Evolutionary conservation across 2,888 invertebrate genomes (phyloP), one percentile per base, ranked within the genome.

Genomic region (Nomada ferruginata): DNA sequence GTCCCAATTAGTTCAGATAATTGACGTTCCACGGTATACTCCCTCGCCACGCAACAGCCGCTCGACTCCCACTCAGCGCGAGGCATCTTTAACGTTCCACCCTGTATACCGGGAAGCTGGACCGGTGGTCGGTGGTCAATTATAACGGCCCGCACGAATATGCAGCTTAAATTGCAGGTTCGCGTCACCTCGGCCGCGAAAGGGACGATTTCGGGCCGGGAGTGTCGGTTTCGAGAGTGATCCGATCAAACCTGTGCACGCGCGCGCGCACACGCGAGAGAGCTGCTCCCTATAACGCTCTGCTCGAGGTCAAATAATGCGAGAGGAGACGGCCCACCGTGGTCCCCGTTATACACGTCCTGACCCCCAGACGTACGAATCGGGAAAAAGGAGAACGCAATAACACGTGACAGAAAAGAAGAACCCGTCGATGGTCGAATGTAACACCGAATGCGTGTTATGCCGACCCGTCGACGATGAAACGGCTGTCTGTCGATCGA

Each of bases 91-190:
- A 26, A 23, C 1, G 36, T 18, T 11, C 9, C 71, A 55, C 66
- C 60, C 59, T 59, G 71, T 59, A 55, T 44, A 71, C 64, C 29
- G 50, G 55, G 68, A n/a, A 42, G n/a, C 65, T 23, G 63, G 65
- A 23, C 59, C 65, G 52, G 61, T 73, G 68, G 74, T 75, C 81
- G 55, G 59, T 63, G 74, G 69, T 80, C 85, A 72, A 83, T 83
- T 83, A 83, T 83, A 83, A 83, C 83, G 84, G 85, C 84, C 73
- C 85, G 83, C 85, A 90, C 84, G 88, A 90, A 90, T 87, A 91
- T 90, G 91, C 90, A 91, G 91, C 91, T 91, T 92, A 91, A 92
- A 91, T 90, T 89, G 91, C 92, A 92, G 92, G 92, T 92, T 92
- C 91, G 87, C 87, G 89, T 89, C 91, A 91, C 90, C 92, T 91